Percentiles rank a stretch among this genome's conserved stretches.
Evolutionary conservation across 2,113 vertebrate species (phyloP).

Genomic region (Nerophis ophidion): DNA sequence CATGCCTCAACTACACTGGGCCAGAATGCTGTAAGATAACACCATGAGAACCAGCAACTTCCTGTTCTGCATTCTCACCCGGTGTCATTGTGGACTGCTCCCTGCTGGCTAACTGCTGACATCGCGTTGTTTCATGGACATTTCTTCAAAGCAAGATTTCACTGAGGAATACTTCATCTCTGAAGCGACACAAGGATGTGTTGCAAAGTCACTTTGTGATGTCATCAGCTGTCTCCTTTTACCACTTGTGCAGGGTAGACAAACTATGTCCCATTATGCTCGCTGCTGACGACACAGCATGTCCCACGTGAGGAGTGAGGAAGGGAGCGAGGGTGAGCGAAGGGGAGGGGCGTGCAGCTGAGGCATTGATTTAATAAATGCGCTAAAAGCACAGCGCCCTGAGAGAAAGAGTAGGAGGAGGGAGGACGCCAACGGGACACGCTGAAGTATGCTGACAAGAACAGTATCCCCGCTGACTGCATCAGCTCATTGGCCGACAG

Average conservation of each 20-base stretch:
- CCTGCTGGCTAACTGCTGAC: no score
- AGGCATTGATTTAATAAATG: slow-evolving; percentile 1
- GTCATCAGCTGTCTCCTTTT: not conserved
- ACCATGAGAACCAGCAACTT: no score
- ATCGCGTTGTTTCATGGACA: no score
- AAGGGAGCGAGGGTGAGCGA: not conserved
- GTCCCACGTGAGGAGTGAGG: not conserved
- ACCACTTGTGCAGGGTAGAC: not conserved
- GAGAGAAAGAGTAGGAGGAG: not conserved
- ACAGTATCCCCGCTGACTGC: not conserved
- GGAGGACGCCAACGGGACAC: not conserved
- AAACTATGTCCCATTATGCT: not conserved
- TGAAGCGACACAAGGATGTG: not conserved
- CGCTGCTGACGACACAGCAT: not conserved
- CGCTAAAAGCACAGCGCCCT: not conserved
- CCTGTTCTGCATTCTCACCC: no score
- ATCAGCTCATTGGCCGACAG: not conserved
- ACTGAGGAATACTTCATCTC: no score
- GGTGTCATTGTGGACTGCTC: no score
- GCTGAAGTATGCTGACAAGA: not conserved
- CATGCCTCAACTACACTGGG: no score
- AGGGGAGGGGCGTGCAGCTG: not conserved
- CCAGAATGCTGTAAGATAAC: no score
- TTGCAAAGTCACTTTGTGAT: not conserved
- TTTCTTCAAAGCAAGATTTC: no score